Evolutionary conservation across 2,113 vertebrate species (phyloP).

Genomic region (Rhynchopsitta pachyrhyncha): DNA sequence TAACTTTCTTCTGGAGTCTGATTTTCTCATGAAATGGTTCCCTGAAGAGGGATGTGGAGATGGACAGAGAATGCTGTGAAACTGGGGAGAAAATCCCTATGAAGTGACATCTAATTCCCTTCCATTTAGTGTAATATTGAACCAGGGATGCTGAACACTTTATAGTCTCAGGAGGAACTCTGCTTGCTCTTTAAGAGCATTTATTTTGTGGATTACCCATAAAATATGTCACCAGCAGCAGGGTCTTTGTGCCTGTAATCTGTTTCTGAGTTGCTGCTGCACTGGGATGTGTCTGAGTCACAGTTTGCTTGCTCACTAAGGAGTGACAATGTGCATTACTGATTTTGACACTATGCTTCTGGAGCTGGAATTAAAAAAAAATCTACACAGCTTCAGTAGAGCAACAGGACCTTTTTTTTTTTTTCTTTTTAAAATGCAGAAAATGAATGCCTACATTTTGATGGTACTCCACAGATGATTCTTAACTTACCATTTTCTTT

Average conservation of each 20-base stretch:
- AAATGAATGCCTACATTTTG: neutral
- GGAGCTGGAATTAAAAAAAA: neutral
- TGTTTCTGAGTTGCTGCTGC: conserved; percentile 3
- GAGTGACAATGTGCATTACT: neutral
- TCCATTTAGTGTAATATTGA: neutral
- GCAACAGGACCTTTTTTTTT: neutral
- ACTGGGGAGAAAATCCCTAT: neutral
- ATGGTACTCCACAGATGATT: neutral
- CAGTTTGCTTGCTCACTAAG: neutral
- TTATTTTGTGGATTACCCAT: neutral
- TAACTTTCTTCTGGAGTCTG: neutral
- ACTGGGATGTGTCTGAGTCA: neutral
- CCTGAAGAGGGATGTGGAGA: neutral
- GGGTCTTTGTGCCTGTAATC: neutral
- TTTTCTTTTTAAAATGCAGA: neutral
- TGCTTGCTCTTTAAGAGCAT: neutral
- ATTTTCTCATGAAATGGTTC: neutral
- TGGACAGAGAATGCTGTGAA: neutral
- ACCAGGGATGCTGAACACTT: neutral
- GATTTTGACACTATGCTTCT: neutral
- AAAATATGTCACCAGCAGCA: neutral
- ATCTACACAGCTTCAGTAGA: neutral
- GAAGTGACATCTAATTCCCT: neutral
- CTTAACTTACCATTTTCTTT: neutral
- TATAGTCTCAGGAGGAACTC: neutral